Percentiles rank a stretch among this genome's conserved stretches.
phyloP scores from a whole-genome alignment of 53 echinoderm and acorn worm species.

The Paelopatides confundens region DNA sequence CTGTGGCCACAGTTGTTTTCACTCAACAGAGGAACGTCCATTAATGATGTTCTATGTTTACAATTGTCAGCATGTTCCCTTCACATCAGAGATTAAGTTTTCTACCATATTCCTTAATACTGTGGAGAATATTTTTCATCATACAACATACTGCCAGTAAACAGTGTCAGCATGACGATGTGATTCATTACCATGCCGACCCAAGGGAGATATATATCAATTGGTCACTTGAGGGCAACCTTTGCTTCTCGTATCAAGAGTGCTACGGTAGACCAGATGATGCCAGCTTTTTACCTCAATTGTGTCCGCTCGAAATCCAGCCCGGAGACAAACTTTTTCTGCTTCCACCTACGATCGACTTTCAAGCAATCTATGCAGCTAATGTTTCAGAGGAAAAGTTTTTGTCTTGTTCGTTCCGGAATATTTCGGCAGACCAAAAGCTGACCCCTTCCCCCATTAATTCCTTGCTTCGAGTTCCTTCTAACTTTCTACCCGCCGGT shows the following conservation, averaged over 20 bases:
- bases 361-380: slow-evolving; percentile 58
- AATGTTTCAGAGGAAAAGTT: slow-evolving; percentile 62
- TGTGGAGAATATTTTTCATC: neutral
- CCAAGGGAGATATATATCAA: neutral
- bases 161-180: neutral
- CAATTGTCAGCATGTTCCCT: neutral
- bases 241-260: slow-evolving; percentile 63
- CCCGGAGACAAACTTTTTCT: slow-evolving; percentile 66
- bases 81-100: neutral
- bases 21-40: too few species aligned
- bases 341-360: slow-evolving; percentile 51
- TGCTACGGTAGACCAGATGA: slow-evolving; percentile 61
- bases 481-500: slow-evolving; percentile 61
- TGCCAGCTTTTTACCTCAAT: slow-evolving; percentile 51
- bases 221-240: slow-evolving; percentile 39
- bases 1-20: too few species aligned
- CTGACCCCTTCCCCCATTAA: slow-evolving; percentile 40
- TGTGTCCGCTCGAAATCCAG: slow-evolving; percentile 79
- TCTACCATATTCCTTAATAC: neutral
- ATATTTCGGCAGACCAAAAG: slow-evolving; percentile 21
- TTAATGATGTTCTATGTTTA: too few species aligned
- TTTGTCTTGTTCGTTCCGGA: slow-evolving; percentile 50
- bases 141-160: neutral
- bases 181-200: neutral
- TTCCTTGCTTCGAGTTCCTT: slow-evolving; percentile 37